These are phyloP conservation scores for Chlorops oryzae DNA, from an alignment of 1,140 invertebrate genomes.

Conservation along the genomic window DNA sequence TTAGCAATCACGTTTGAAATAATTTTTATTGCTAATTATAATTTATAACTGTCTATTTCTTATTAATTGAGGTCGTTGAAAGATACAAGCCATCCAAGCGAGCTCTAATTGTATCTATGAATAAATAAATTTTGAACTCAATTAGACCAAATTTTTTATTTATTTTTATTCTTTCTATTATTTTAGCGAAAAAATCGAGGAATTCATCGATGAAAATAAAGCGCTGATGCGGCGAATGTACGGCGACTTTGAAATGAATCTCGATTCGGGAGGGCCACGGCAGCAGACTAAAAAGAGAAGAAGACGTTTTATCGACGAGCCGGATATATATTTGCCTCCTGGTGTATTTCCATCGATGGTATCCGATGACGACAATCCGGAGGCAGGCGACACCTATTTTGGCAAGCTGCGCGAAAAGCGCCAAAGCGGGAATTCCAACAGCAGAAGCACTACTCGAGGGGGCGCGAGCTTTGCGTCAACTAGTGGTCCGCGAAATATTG, in stretches of 20 bases:
- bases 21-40: too few species aligned
- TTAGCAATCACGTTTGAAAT: too few species aligned
- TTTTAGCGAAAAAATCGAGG: constrained; percentile 75
- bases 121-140: too few species aligned
- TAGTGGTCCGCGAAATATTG: constrained; percentile 21
- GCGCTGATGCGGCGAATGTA: constrained; percentile 89
- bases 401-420: constrained; percentile 51
- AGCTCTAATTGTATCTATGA: too few species aligned
- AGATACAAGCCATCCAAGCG: too few species aligned
- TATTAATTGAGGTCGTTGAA: too few species aligned
- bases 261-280: constrained; percentile 51
- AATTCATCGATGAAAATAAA: constrained; percentile 90
- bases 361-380: constrained; percentile 17
- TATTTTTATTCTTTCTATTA: not conserved
- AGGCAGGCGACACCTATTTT: constrained; percentile 52
- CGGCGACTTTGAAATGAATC: constrained; percentile 66
- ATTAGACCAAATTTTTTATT: not conserved
- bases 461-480: not conserved
- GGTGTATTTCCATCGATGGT: constrained; percentile 37
- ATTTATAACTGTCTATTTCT: too few species aligned
- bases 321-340: constrained; percentile 48
- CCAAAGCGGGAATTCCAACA: too few species aligned
- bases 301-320: constrained; percentile 53
- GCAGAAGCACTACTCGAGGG: too few species aligned
- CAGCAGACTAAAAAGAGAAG: constrained; percentile 51